Evolutionary conservation across 2,797 vertebrate genomes (phyloP).

Genomic region (Esox lucius): DNA sequence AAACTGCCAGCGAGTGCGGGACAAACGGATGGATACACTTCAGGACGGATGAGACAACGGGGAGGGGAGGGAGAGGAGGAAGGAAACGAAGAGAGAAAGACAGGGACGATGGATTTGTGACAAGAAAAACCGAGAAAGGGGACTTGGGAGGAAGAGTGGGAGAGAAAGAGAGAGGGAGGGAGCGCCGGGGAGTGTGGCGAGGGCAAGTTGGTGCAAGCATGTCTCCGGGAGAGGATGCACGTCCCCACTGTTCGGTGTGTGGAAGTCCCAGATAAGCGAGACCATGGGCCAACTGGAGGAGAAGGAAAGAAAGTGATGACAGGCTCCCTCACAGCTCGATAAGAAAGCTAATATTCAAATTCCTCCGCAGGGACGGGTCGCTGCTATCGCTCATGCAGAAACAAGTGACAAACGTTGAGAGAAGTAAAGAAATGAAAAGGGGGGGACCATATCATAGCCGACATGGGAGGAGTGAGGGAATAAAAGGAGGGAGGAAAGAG

Average conservation of each 20-base stretch:
- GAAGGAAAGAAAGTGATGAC: constrained; percentile 15
- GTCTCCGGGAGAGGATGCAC: neutral
- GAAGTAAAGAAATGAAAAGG: neutral
- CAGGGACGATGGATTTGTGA: neutral
- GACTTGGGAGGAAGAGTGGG: neutral
- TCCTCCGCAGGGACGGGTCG: constrained; percentile 11
- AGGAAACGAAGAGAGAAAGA: neutral
- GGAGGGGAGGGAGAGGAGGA: neutral
- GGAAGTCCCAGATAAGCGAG: constrained; percentile 11
- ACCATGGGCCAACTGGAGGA: neutral
- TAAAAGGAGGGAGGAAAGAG: neutral
- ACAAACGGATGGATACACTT: constrained; percentile 1
- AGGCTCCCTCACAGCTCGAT: constrained; percentile 30
- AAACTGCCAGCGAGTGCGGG: neutral
- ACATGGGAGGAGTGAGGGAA: neutral
- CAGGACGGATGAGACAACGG: constrained; percentile 7
- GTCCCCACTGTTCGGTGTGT: neutral
- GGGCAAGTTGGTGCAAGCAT: neutral
- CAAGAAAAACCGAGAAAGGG: neutral
- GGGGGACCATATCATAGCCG: neutral
- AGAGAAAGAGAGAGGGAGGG: neutral
- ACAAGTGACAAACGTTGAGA: neutral
- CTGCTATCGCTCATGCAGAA: constrained; percentile 22
- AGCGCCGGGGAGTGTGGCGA: neutral
- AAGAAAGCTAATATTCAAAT: constrained; percentile 35